A percentile compares a stretch with the other conserved stretches of the same genome.
These are phyloP conservation scores for Entomobrya proxima DNA, from an alignment of 2,888 invertebrate genomes.

Conservation along the genomic window DNA sequence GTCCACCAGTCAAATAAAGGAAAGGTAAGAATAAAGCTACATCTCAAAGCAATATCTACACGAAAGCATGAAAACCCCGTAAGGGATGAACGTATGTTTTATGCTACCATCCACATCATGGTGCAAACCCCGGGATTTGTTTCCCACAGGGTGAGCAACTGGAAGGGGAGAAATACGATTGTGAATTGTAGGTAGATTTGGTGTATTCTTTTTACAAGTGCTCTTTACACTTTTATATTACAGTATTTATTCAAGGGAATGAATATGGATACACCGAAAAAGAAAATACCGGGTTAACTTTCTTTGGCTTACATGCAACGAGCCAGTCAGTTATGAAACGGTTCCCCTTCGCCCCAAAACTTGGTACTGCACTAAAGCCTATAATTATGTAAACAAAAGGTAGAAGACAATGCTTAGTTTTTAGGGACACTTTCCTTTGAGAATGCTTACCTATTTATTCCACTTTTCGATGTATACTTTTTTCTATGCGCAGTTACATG, in stretches of 20 bases:
- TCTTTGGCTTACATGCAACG: slow-evolving; percentile 2
- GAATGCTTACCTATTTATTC: too few species aligned
- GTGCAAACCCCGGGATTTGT: slow-evolving; percentile 58
- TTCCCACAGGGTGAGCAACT: slow-evolving; percentile 58
- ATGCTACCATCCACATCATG: slow-evolving; percentile 18
- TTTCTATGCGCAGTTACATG: too few species aligned
- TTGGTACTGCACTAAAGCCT: slow-evolving; percentile 30
- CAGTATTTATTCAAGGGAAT: slow-evolving; percentile 49
- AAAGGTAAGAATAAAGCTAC: neutral
- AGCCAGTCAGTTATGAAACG: neutral
- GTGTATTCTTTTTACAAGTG: neutral
- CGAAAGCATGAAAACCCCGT: neutral
- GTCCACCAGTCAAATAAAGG: neutral
- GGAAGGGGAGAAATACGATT: slow-evolving; percentile 26
- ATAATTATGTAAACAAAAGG: slow-evolving; percentile 55
- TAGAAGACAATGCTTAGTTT: neutral
- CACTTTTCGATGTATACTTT: too few species aligned
- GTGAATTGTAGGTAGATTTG: neutral
- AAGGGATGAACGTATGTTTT: neutral
- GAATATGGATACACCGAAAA: slow-evolving; percentile 24
- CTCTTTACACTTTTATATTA: slow-evolving; percentile 24
- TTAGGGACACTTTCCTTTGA: neutral
- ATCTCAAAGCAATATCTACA: neutral
- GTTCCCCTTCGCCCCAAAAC: slow-evolving; percentile 44
- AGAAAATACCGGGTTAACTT: slow-evolving; percentile 58